Base-by-base conservation (phyloP, 2,113 vertebrate genomes). In the Orcinus orca region DNA sequence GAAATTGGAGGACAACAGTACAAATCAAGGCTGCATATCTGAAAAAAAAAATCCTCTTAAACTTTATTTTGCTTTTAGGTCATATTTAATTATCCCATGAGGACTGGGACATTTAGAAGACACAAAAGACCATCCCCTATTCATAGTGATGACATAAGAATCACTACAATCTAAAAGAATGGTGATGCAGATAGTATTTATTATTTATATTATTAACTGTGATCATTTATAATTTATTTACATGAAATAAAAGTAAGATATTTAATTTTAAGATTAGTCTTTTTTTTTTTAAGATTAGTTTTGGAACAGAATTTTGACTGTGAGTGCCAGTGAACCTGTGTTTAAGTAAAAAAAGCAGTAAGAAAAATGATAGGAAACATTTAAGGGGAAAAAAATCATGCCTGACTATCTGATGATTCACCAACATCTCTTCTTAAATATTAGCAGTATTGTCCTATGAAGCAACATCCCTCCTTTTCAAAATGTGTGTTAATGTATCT, bases 41-140 rank as follows among this genome's bases (percentile, higher is more conserved):
- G 38, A 36, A 38, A 53, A 90, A 89, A 86, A 25, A 96, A 76
- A 74, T 44, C 44, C 44, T 71, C 62, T 93, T 89, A 47, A 97
- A 82, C 44, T 85, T 89, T 73, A 74, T 88, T 81, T 95, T 97
- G 79, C 41, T 95, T 74, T 21, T 94, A 80, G 76, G 90, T 97
- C 85, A 47, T 90, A 60, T 95, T 96, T 92, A 96, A 97, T 97
- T 84, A 97, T 93, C 83, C 87, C 85, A 85, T 55, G 58, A 96
- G 92, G 81, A 92, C 21, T 70, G 47, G 68, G 79, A 80, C 74
- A 88, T 85, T 97, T 84, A 87, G 93, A 97, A 90, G 91, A 97
- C 44, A 98, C 70, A 96, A 96, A 98, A 97, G 92, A 84, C 74
- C 83, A 93, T 87, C 85, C 50, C 86, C 17, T 50, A 83, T 92